phyloP scores from a whole-genome alignment of 2,888 invertebrate genomes.

The Agrochola lota region DNA sequence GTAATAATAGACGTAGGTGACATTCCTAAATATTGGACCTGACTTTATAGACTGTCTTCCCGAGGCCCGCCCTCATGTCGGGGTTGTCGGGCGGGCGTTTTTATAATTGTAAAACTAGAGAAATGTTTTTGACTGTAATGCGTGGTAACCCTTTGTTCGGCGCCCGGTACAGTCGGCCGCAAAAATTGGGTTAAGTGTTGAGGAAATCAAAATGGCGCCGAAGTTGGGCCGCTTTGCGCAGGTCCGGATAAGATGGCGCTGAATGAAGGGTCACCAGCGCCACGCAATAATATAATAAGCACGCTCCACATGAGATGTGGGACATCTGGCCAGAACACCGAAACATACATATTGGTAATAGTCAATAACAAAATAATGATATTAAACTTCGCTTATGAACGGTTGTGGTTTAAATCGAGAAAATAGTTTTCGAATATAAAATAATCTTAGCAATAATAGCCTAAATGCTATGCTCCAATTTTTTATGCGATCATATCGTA shows the following conservation, averaged over 20 bases:
- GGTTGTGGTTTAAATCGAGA: constrained; percentile 89
- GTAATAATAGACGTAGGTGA: constrained; percentile 57
- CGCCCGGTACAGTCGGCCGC: constrained; percentile 69
- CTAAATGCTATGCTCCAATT: constrained; percentile 87
- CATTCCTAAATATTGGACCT: constrained; percentile 62
- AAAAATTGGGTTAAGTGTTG: constrained; percentile 87
- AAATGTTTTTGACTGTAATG: constrained; percentile 79
- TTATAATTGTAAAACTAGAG: constrained; percentile 80
- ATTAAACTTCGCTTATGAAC: constrained; percentile 90
- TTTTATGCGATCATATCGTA: constrained; percentile 88
- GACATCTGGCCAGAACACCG: constrained; percentile 71
- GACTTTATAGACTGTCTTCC: constrained; percentile 76
- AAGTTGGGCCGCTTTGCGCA: constrained; percentile 76
- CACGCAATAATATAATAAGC: constrained; percentile 84
- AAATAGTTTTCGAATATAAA: constrained; percentile 89
- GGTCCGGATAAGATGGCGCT: constrained; percentile 82
- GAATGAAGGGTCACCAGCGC: constrained; percentile 72
- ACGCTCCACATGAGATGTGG: constrained; percentile 83
- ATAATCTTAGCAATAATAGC: constrained; percentile 90
- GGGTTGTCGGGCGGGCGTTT: constrained; percentile 73
- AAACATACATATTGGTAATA: constrained; percentile 87
- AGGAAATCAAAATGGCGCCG: constrained; percentile 87
- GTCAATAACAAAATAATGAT: constrained; percentile 89
- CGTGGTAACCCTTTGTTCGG: constrained; percentile 83
- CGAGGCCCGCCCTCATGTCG: constrained; percentile 68